Evolutionary conservation across 37 sponge, comb jelly and placozoan genomes (phyloP), one percentile per base, ranked within the genome.

Genomic region (Chondrosia reniformis): DNA sequence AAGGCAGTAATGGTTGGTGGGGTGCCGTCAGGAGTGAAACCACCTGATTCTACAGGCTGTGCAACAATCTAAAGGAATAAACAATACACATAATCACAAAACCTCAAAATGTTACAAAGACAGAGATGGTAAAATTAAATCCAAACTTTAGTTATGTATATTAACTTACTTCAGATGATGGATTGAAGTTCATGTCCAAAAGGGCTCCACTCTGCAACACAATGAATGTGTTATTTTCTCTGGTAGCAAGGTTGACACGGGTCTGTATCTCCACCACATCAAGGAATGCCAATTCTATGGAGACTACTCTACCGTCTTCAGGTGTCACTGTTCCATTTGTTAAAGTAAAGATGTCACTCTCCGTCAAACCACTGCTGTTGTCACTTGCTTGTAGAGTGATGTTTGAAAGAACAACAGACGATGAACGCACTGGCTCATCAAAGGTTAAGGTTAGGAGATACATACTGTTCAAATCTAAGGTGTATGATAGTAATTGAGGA

Each of bases 231-330:
- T 41, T 12, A 43, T 42, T 45, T 24, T 44, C 45, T 37, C 42
- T 52, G 34, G 37, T 7, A 24, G 90, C 87, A 15, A 93, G 62
- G 10, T 55, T 32, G 6, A 81, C 43, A 13, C 52, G 46, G 24
- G 84, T 78, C 43, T 93, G 93, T 39, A 93, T 86, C 56, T 33
- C 78, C 17, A 88, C 89, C 65, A 82, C 37, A 40, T 93, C 93
- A 39, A 88, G 62, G 63, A 93, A 93, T 9, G 57, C 67, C 17
- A 93, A 63, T 2, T 55, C 40, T 33, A 93, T 66, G 33, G 61
- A 36, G 32, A 89, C 78, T 3, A 40, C 36, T 27, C 78, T 66
- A 37, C 86, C 80, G 54, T 86, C 80, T 7, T 63, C 52, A 52
- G 84, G 76, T 13, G 52, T 40, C 9, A 89, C 87, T 44, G 62